phyloP scores from a whole-genome alignment of 2,113 vertebrate genomes.

The Sturnus vulgaris region DNA sequence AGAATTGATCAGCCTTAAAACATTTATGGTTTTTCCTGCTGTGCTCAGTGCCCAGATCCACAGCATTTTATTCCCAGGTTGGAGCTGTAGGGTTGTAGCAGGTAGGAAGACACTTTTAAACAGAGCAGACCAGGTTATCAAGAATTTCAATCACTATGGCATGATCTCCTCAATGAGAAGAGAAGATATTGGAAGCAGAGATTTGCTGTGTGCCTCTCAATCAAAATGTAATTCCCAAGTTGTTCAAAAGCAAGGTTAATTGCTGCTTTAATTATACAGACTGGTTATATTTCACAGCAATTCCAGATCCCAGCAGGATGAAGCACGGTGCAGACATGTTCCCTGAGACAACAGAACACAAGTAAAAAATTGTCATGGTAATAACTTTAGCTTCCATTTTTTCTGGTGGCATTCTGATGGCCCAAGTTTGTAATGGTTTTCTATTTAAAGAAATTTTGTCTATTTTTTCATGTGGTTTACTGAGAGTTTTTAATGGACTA shows the following conservation, averaged over 20 bases:
- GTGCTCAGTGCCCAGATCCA: neutral
- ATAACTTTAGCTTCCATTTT: neutral
- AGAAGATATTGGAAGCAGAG: neutral
- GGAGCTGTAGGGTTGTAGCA: neutral
- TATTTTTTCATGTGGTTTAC: neutral
- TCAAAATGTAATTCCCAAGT: neutral
- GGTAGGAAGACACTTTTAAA: neutral
- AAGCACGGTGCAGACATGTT: neutral
- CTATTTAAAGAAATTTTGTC: neutral
- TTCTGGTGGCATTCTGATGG: neutral
- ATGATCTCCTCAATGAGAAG: neutral
- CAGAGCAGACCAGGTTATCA: neutral
- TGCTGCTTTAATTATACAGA: neutral
- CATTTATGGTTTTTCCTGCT: neutral
- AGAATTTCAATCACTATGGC: neutral
- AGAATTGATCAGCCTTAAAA: neutral
- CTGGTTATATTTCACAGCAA: neutral
- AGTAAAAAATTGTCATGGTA: neutral
- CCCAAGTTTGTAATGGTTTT: neutral
- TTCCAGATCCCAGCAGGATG: neutral
- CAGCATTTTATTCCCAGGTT: rapidly evolving
- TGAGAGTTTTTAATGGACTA: neutral
- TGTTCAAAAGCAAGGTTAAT: neutral
- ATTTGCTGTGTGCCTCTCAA: neutral
- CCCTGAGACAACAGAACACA: neutral